Evolutionary conservation across 2,888 invertebrate species (phyloP).

Genomic region (Tipula confusa): DNA sequence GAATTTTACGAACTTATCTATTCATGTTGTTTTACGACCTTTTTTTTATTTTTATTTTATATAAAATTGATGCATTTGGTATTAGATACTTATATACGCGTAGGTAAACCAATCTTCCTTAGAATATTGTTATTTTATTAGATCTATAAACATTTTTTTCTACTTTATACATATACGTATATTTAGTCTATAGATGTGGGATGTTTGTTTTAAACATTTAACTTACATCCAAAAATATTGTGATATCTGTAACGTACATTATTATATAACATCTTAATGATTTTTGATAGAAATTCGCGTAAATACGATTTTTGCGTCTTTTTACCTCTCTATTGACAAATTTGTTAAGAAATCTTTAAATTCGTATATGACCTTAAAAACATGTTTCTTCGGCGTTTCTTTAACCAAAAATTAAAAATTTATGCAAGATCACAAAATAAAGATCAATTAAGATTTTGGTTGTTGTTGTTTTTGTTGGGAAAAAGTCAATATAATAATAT

Average conservation of each 20-base stretch:
- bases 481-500: not conserved
- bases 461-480: not conserved
- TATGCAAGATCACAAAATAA: constrained; percentile 20
- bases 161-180: not conserved
- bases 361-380: not conserved
- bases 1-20: not conserved
- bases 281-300: not conserved
- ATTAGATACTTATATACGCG: not conserved
- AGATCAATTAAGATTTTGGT: constrained; percentile 4
- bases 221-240: not conserved
- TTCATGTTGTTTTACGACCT: not conserved
- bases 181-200: not conserved
- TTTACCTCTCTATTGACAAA: not conserved
- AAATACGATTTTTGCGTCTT: not conserved
- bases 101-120: not conserved
- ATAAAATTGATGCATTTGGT: not conserved
- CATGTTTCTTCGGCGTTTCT: not conserved
- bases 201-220: not conserved
- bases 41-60: not conserved
- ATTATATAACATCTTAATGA: not conserved
- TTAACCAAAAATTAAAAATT: not conserved
- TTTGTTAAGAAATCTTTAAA: not conserved
- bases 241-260: not conserved
- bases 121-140: not conserved
- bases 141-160: not conserved